Evolutionary conservation across 1,140 invertebrate genomes (phyloP), one percentile per base, ranked within the genome.

Genomic region (Apis laboriosa): DNA sequence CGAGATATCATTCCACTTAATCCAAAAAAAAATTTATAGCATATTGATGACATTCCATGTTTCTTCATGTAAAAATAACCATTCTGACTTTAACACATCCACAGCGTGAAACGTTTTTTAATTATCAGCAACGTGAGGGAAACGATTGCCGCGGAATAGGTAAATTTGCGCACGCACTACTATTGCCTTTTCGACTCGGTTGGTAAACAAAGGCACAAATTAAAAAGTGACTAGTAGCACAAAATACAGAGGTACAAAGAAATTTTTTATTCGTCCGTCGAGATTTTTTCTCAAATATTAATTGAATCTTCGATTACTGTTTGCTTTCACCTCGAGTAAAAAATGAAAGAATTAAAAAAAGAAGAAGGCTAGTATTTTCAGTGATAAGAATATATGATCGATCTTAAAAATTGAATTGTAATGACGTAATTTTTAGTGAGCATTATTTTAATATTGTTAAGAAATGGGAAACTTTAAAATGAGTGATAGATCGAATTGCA

Each of bases 61-160:
- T 56, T 72, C 19, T 55, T 55, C 17, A 2, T 13, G 49, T 0
- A 53, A 63, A 56, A 72, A n/a, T 13, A 56, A 34, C 71, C 24
- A 72, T 19, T 11, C 24, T 34, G 71, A 24, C 53, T 15, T 73
- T 58, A 58, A 58, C 43, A 34, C 19, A 13, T 8, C 51, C 1
- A 13, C 49, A 19, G 19, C 28, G 34, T 49, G 8, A 34, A 17
- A 17, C 19, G 49, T 70, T 73, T 73, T 73, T 72, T 79, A 79
- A 79, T 79, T 71, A 72, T 60, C 60, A 51, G 11, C 49, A 56
- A 61, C 55, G 49, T 28, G 58, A 70, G 70, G 66, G 58, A 78
- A 70, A 43, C 28, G 28, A 55, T 53, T 66, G 34, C 21, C 49
- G 19, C n/a, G 66, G 28, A 15, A 21, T 43, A 12, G 63, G 34